phyloP scores from a whole-genome alignment of 2,888 invertebrate genomes.

The Philaethria dido region DNA sequence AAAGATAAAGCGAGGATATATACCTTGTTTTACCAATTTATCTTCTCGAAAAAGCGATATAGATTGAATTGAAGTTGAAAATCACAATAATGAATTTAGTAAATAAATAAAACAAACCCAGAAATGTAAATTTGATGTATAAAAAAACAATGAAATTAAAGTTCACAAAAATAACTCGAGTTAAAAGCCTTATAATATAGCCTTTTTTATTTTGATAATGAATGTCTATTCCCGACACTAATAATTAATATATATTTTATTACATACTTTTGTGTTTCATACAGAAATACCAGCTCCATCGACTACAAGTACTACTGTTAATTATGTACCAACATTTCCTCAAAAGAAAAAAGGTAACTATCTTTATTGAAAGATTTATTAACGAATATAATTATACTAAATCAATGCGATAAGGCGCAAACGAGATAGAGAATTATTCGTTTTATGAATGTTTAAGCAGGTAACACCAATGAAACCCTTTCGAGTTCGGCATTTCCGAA shows the following conservation, averaged over 20 bases:
- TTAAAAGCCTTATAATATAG: background rate
- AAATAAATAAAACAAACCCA: no score
- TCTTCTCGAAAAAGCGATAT: no score
- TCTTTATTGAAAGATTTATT: conserved; percentile 24
- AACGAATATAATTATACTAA: conserved; percentile 33
- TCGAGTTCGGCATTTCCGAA: conserved; percentile 52
- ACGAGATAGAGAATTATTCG: conserved; percentile 30
- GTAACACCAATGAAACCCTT: conserved; percentile 56
- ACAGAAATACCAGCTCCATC: conserved; percentile 94
- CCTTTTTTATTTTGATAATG: background rate
- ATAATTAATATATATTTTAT: background rate
- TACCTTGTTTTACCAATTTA: no score
- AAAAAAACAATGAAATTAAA: no score
- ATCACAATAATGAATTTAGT: no score
- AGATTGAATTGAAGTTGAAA: no score
- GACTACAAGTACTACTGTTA: conserved; percentile 85
- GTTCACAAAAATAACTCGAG: no score
- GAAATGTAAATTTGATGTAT: no score
- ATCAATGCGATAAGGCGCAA: conserved; percentile 29
- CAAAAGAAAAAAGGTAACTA: conserved; percentile 86
- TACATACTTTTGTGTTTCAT: conserved; percentile 48
- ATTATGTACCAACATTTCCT: conserved; percentile 83
- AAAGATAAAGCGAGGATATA: no score
- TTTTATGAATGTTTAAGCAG: conserved; percentile 39
- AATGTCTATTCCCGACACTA: background rate